These are phyloP conservation scores for Toxotes lorentzi DNA, from an alignment of 2,797 vertebrate genomes.

Conservation along the genomic window DNA sequence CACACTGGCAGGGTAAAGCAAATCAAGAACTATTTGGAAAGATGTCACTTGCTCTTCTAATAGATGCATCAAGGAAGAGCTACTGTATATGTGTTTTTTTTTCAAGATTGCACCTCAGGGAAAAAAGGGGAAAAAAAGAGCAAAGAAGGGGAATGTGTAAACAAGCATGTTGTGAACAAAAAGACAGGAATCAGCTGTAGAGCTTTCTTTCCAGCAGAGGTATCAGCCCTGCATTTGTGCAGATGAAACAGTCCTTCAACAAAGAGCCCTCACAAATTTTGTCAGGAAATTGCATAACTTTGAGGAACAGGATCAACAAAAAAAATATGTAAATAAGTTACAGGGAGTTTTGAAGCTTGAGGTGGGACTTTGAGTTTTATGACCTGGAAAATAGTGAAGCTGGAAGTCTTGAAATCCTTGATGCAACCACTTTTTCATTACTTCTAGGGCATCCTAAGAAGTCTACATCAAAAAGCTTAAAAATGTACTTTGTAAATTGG, in stretches of 20 bases:
- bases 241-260: slow-evolving; percentile 34
- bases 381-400: slow-evolving; percentile 55
- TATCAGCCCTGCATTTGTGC: not conserved
- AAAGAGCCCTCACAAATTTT: slow-evolving; percentile 11
- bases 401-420: slow-evolving; percentile 44
- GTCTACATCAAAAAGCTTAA: slow-evolving; percentile 48
- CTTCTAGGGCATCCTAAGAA: slow-evolving; percentile 37
- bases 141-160: slow-evolving; percentile 43
- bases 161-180: slow-evolving; percentile 46
- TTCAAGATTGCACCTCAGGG: slow-evolving; percentile 53
- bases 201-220: slow-evolving; percentile 25
- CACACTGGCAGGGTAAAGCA: slow-evolving; percentile 15
- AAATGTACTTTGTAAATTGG: slow-evolving; percentile 34
- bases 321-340: slow-evolving; percentile 47
- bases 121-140: slow-evolving; percentile 28
- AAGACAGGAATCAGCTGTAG: slow-evolving; percentile 12
- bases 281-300: slow-evolving; percentile 26
- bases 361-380: slow-evolving; percentile 51
- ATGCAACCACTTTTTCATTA: slow-evolving; percentile 19
- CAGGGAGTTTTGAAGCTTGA: slow-evolving; percentile 47
- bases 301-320: slow-evolving; percentile 41
- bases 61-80: slow-evolving; percentile 45
- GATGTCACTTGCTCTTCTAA: slow-evolving; percentile 49
- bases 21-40: slow-evolving; percentile 18
- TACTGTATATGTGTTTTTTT: slow-evolving; percentile 14